These are phyloP conservation scores for Drosophila triauraria DNA, from an alignment of 1,140 invertebrate genomes.

Conservation along the genomic window DNA sequence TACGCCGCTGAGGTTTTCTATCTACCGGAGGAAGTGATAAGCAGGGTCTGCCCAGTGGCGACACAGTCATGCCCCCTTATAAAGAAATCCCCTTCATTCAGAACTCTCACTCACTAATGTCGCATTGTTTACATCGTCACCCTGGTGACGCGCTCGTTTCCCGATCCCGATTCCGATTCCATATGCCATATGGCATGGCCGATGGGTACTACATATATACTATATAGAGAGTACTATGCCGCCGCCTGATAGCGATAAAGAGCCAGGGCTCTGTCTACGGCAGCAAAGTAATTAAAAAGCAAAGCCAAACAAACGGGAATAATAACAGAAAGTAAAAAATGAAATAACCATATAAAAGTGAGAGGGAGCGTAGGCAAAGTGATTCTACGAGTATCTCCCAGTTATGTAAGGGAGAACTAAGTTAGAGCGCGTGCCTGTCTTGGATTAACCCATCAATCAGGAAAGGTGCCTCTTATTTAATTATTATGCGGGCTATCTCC, in stretches of 20 bases:
- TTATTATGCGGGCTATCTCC: slow-evolving; percentile 2
- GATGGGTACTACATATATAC: slow-evolving; percentile 12
- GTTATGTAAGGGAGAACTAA: slow-evolving; percentile 25
- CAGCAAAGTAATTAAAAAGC: slow-evolving; percentile 49
- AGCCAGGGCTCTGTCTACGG: slow-evolving; percentile 20
- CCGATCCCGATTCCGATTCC: not conserved
- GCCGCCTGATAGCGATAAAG: slow-evolving; percentile 35
- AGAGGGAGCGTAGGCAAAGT: slow-evolving; percentile 23
- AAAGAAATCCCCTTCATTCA: slow-evolving; percentile 45
- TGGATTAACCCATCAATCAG: not conserved
- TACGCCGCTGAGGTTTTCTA: slow-evolving; percentile 3
- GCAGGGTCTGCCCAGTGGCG: slow-evolving; percentile 15
- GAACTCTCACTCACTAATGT: slow-evolving; percentile 1
- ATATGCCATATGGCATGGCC: slow-evolving; percentile 9
- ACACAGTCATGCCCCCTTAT: slow-evolving; percentile 69
- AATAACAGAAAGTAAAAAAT: slow-evolving; percentile 25
- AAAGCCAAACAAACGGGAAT: slow-evolving; percentile 35
- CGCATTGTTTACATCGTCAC: slow-evolving; percentile 62
- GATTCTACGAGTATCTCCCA: slow-evolving; percentile 16
- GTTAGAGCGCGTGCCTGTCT: slow-evolving; percentile 27
- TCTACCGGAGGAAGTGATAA: slow-evolving; percentile 43
- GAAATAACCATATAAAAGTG: slow-evolving; percentile 52
- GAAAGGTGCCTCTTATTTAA: slow-evolving; percentile 8
- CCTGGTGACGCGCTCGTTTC: slow-evolving; percentile 38
- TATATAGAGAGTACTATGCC: not conserved